Percentiles rank a stretch among this genome's conserved stretches.
These are phyloP conservation scores for Echeneis naucrates DNA, from an alignment of 2,797 vertebrate genomes.

Conservation along the genomic window DNA sequence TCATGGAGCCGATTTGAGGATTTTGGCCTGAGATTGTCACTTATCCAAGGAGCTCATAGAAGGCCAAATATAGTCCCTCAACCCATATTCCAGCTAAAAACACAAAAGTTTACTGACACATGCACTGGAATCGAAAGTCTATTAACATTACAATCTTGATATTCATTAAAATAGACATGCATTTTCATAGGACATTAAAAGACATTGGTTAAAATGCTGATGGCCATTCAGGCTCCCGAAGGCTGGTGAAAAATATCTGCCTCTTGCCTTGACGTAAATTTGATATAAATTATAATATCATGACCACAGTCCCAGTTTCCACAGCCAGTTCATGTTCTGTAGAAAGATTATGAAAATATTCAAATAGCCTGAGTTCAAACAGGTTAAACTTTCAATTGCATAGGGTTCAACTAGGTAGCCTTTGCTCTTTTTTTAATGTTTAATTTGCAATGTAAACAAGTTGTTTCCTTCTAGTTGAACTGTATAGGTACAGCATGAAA, in stretches of 20 bases:
- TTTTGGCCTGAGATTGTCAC: constrained; percentile 61
- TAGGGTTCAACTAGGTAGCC: constrained; percentile 9
- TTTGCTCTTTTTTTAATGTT: neutral
- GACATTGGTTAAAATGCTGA: neutral
- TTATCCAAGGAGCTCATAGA: constrained; percentile 56
- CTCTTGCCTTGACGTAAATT: neutral
- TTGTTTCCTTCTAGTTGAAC: neutral
- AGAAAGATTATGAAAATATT: constrained; percentile 36
- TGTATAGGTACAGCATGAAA: neutral
- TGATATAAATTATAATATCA: constrained; percentile 25
- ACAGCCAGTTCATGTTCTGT: constrained; percentile 43
- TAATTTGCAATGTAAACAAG: neutral
- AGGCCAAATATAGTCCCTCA: constrained; percentile 29
- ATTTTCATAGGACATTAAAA: neutral
- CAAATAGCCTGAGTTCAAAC: neutral
- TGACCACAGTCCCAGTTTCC: constrained; percentile 2
- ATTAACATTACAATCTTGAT: neutral
- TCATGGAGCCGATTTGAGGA: constrained; percentile 49
- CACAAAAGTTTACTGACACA: neutral
- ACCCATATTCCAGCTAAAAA: constrained; percentile 41
- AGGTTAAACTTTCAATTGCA: constrained; percentile 26
- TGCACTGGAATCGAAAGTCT: neutral
- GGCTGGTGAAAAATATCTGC: constrained; percentile 3
- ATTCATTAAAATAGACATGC: neutral
- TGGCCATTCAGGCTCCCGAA: neutral